Percentiles rank a stretch among this genome's conserved stretches.
Evolutionary conservation across 2,797 vertebrate genomes (phyloP).

Genomic region (Syncerus caffer): DNA sequence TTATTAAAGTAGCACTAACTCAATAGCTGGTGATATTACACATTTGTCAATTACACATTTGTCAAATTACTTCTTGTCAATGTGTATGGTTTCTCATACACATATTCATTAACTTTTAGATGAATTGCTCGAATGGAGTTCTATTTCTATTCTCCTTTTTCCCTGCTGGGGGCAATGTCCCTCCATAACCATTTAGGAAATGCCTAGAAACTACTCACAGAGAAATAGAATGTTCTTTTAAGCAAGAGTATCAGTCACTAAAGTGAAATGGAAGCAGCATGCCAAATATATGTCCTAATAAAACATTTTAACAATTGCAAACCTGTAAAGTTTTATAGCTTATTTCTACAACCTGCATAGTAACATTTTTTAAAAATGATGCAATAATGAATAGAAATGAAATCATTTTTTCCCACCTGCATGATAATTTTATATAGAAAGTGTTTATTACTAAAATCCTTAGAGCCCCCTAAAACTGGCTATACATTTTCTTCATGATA

Average conservation of each 20-base stretch:
- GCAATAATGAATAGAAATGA: constrained; percentile 56
- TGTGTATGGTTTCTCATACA: not conserved
- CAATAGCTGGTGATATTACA: not conserved
- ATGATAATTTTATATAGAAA: constrained; percentile 63
- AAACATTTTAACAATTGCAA: constrained; percentile 73
- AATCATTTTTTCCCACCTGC: constrained; percentile 51
- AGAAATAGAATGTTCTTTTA: constrained; percentile 63
- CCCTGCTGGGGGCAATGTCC: constrained; percentile 86
- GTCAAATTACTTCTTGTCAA: not conserved
- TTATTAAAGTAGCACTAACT: not conserved
- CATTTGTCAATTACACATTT: not conserved
- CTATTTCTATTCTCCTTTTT: constrained; percentile 71
- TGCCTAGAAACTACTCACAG: constrained; percentile 17
- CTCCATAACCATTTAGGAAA: constrained; percentile 74
- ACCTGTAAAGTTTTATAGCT: constrained; percentile 53
- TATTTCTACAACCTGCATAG: constrained; percentile 57
- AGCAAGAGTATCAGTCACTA: constrained; percentile 28
- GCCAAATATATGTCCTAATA: constrained; percentile 68
- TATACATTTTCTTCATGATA: constrained; percentile 1
- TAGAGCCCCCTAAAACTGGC: constrained; percentile 21
- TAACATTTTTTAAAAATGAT: constrained; percentile 47
- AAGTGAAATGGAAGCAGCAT: constrained; percentile 12
- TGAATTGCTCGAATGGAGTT: not conserved
- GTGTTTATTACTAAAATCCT: constrained; percentile 64
- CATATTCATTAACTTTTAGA: not conserved